These are phyloP conservation scores for Maccullochella peelii DNA, from an alignment of 2,113 vertebrate genomes.

Conservation along the genomic window DNA sequence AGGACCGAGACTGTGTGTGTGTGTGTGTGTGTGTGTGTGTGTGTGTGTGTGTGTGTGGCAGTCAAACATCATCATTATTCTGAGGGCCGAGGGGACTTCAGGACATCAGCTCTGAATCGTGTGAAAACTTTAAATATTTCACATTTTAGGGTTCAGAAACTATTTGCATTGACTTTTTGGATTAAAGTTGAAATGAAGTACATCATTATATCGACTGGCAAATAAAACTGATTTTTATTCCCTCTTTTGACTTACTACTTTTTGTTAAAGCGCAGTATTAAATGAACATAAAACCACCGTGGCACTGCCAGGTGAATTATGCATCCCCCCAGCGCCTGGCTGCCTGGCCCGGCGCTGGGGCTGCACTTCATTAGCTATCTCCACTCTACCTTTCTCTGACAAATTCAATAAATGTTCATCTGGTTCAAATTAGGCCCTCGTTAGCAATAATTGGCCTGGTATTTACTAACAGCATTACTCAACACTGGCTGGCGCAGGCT, in stretches of 20 bases:
- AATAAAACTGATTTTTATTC: neutral
- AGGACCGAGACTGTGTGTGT: neutral
- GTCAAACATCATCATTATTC: constrained; percentile 31
- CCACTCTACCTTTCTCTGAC: constrained; percentile 78
- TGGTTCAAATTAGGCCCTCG: constrained; percentile 78
- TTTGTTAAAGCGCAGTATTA: neutral
- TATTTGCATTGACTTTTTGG: constrained; percentile 7
- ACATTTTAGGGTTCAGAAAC: constrained; percentile 30
- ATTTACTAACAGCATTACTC: constrained; percentile 83
- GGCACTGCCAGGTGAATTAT: constrained; percentile 57
- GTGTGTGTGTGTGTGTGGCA: neutral
- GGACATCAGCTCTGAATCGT: constrained; percentile 11
- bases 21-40: neutral
- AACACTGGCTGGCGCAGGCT: constrained; percentile 55
- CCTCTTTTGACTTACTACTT: neutral
- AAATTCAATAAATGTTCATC: constrained; percentile 81
- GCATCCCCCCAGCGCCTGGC: constrained; percentile 28
- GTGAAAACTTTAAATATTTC: constrained; percentile 16
- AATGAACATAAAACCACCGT: constrained; percentile 33
- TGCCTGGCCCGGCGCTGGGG: constrained; percentile 37
- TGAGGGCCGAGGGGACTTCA: constrained; percentile 15
- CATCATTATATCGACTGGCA: neutral
- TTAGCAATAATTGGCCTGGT: constrained; percentile 81
- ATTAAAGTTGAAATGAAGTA: neutral
- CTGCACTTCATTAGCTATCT: constrained; percentile 74